phyloP scores from a whole-genome alignment of 92 coral and sea anemone species.

The Zoanthus sansibaricus region DNA sequence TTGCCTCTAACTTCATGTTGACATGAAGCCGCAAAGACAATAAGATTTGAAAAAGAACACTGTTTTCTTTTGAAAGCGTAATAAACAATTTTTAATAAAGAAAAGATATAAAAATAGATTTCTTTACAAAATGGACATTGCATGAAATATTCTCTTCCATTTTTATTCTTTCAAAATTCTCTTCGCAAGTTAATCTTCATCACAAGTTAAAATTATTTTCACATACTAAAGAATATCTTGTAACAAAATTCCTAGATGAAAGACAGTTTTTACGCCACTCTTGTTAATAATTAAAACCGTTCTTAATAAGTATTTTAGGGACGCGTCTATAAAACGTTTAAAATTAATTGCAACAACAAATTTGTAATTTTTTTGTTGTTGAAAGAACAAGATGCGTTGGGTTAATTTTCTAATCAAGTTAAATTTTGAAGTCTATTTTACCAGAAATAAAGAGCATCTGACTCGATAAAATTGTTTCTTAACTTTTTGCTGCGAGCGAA shows the following conservation, averaged over 20 bases:
- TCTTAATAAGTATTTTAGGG: background rate
- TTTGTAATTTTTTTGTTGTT: background rate
- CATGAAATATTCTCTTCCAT: background rate
- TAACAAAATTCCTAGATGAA: background rate
- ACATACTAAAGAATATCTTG: background rate
- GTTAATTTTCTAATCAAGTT: background rate
- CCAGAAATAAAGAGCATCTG: background rate
- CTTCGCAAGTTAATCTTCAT: background rate
- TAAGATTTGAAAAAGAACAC: background rate
- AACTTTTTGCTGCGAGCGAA: background rate
- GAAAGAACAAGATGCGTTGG: background rate
- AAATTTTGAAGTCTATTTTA: background rate
- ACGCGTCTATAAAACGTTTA: background rate
- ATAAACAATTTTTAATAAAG: background rate
- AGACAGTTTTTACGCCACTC: background rate
- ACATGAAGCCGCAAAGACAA: background rate
- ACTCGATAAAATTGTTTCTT: background rate
- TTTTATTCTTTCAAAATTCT: background rate
- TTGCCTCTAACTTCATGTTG: background rate
- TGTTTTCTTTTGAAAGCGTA: background rate
- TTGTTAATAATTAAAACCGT: background rate
- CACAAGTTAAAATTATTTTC: background rate
- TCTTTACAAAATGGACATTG: no score
- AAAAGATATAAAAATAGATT: background rate
- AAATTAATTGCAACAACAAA: background rate